phyloP scores from a whole-genome alignment of 2,888 invertebrate species.

The Lymantria dispar region DNA sequence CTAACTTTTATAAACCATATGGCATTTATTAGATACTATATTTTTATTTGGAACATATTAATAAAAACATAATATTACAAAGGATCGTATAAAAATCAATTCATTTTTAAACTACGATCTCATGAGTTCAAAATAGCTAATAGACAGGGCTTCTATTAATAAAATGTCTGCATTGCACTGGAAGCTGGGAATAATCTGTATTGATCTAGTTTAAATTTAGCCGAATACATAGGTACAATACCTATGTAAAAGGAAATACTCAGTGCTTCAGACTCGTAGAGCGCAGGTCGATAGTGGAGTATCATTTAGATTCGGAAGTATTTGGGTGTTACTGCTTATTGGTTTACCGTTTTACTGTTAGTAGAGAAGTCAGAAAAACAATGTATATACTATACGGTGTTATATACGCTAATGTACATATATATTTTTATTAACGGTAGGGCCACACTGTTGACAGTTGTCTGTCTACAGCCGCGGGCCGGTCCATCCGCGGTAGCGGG shows the following conservation, averaged over 20 bases:
- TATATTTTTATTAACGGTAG: too few species aligned
- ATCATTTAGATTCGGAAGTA: not conserved
- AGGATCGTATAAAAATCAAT: conserved; percentile 1
- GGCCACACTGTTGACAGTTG: too few species aligned
- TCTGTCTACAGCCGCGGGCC: too few species aligned
- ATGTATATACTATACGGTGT: too few species aligned
- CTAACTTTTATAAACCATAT: too few species aligned
- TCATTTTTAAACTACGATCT: conserved; percentile 11
- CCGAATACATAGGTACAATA: conserved; percentile 28
- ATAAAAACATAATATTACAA: not conserved
- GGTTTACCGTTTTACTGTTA: too few species aligned
- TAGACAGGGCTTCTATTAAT: conserved; percentile 57
- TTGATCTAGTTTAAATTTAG: conserved; percentile 75
- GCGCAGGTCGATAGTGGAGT: conserved; percentile 12
- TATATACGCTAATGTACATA: too few species aligned
- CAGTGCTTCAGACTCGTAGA: conserved; percentile 20
- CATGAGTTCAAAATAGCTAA: conserved; percentile 32
- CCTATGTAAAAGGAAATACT: conserved; percentile 19
- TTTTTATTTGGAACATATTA: too few species aligned
- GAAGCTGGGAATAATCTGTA: conserved; percentile 54
- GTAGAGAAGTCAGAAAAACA: too few species aligned
- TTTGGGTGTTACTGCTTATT: too few species aligned
- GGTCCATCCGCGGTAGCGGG: too few species aligned
- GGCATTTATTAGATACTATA: too few species aligned
- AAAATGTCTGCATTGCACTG: conserved; percentile 62